phyloP scores from a whole-genome alignment of 2,888 invertebrate species.

The Iselma pallidipennis region DNA sequence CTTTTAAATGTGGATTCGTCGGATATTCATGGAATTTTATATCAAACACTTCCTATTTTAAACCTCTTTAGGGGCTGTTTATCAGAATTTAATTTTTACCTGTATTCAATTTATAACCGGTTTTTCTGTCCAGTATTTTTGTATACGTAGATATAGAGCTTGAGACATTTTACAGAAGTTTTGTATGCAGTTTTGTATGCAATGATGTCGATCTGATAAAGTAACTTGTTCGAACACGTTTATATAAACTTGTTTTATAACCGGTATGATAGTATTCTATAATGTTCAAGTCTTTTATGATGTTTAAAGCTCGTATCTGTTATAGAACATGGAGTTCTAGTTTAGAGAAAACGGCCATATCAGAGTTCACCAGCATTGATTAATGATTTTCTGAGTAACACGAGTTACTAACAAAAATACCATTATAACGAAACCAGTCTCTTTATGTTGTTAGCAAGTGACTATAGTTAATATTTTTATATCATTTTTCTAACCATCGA shows the following conservation, averaged over 20 bases:
- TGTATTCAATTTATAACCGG: background rate
- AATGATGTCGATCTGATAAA: background rate
- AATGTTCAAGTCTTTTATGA: conserved; percentile 7
- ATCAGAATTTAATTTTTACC: background rate
- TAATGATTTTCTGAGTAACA: conserved; percentile 23
- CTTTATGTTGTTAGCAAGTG: conserved; percentile 16
- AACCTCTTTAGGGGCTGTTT: background rate
- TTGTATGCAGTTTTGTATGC: background rate
- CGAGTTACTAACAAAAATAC: conserved; percentile 15
- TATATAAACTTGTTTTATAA: conserved; percentile 1
- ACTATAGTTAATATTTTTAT: background rate
- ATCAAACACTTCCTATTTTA: background rate
- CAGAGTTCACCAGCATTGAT: conserved; percentile 20
- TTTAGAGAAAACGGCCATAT: conserved; percentile 20
- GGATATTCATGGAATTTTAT: background rate
- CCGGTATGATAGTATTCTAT: background rate
- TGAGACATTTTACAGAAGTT: background rate
- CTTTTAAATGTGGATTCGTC: background rate
- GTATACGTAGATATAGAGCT: background rate
- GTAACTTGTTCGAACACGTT: background rate
- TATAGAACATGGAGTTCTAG: conserved; percentile 12
- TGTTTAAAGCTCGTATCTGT: conserved; percentile 22
- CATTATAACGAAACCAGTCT: conserved; percentile 9
- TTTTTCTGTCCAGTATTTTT: background rate
- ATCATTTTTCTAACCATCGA: background rate